Percentiles rank a stretch among this genome's conserved stretches.
phyloP scores from a whole-genome alignment of 2,113 vertebrate genomes.

The Arvicanthis niloticus region DNA sequence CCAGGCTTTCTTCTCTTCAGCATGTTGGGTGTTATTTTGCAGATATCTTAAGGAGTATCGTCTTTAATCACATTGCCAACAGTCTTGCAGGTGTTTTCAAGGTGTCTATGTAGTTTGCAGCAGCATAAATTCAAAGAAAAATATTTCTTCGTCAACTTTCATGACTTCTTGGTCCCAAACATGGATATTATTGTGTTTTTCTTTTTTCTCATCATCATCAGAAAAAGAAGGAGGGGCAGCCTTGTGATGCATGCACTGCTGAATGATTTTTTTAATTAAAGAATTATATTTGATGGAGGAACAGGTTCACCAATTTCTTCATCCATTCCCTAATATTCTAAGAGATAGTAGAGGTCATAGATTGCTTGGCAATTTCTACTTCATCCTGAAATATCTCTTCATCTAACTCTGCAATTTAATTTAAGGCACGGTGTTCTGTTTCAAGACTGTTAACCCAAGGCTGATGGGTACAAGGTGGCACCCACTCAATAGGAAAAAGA shows the following conservation, averaged over 20 bases:
- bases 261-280: not conserved
- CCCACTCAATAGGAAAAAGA: not conserved
- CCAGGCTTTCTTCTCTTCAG: constrained; percentile 99
- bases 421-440: not conserved
- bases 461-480: not conserved
- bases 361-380: not conserved
- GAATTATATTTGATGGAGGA: not conserved
- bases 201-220: not conserved
- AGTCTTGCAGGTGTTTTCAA: constrained; percentile 99
- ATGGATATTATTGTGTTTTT: not conserved
- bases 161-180: not conserved
- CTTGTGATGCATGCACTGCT: not conserved
- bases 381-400: not conserved
- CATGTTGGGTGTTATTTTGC: constrained; percentile 99
- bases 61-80: constrained; percentile 99
- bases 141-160: not conserved
- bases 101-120: constrained; percentile 99
- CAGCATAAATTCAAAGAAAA: constrained; percentile 60
- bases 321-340: not conserved
- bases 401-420: not conserved
- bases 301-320: not conserved
- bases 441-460: not conserved
- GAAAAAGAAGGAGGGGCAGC: not conserved
- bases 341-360: not conserved
- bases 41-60: constrained; percentile 98